A percentile compares a stretch with the other conserved stretches of the same genome.
Evolutionary conservation across 2,797 vertebrate species (phyloP).

Genomic region (Myripristis jacobus): DNA sequence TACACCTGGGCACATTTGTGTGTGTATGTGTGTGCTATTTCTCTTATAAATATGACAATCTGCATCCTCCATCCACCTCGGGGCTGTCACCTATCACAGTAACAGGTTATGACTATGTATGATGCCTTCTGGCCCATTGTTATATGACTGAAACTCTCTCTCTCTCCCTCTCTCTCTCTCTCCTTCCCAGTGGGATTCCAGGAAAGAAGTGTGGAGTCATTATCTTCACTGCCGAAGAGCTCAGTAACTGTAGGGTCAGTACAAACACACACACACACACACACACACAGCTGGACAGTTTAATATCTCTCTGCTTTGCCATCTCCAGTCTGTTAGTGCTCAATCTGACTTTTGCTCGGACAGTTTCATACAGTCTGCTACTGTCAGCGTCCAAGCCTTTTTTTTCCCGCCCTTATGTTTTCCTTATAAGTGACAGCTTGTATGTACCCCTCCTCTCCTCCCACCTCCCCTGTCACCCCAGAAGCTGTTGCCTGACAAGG

Average conservation of each 20-base stretch:
- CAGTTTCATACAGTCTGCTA: slow-evolving; percentile 12
- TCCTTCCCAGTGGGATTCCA: slow-evolving; percentile 81
- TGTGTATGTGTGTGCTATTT: not conserved
- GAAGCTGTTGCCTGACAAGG: too few relatives aligned
- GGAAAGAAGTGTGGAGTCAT: slow-evolving; percentile 86
- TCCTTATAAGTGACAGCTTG: slow-evolving; percentile 14
- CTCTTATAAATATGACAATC: slow-evolving; percentile 22
- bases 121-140: slow-evolving; percentile 53
- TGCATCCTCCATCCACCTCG: not conserved
- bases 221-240: slow-evolving; percentile 89
- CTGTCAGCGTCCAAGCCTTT: not conserved
- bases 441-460: not conserved
- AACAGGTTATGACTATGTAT: slow-evolving; percentile 40
- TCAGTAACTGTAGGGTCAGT: slow-evolving; percentile 97
- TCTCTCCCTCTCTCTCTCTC: slow-evolving; percentile 13
- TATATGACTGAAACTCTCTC: slow-evolving; percentile 60
- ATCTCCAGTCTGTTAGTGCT: not conserved
- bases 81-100: slow-evolving; percentile 32
- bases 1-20: not conserved
- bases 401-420: not conserved
- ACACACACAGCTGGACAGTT: not conserved
- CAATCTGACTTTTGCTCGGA: not conserved
- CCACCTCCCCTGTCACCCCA: too few relatives aligned
- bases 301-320: not conserved
- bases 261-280: slow-evolving; percentile 9